These are phyloP conservation scores for Eutrigla gurnardus DNA, from an alignment of 2,797 vertebrate species.

Conservation along the genomic window DNA sequence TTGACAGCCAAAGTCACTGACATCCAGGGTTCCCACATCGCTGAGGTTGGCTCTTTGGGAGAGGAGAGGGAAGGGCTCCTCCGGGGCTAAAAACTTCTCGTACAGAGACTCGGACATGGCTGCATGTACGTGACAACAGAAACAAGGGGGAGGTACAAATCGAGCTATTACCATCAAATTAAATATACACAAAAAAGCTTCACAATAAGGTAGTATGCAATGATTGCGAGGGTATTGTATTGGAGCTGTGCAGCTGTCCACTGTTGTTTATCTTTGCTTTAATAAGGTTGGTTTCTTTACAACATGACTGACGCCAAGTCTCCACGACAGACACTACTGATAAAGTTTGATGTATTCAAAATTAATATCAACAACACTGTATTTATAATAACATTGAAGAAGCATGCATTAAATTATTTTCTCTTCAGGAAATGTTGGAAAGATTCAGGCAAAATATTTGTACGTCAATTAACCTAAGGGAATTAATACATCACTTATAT, in stretches of 20 bases:
- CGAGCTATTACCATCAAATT: not conserved
- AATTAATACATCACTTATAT: not conserved
- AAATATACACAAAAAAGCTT: not conserved
- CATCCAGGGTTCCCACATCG: constrained; percentile 93
- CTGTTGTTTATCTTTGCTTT: not conserved
- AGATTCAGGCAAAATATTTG: not conserved
- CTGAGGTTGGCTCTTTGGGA: constrained; percentile 91
- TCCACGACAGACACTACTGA: not conserved
- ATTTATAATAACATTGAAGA: not conserved
- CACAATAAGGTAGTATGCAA: no score
- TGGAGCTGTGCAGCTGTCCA: not conserved
- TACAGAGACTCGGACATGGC: constrained; percentile 90
- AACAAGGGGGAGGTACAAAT: not conserved
- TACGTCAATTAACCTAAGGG: not conserved
- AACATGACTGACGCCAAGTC: not conserved
- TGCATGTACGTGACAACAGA: constrained; percentile 31
- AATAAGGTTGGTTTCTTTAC: not conserved
- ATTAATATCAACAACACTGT: not conserved
- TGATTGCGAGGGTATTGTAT: not conserved
- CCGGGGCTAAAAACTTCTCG: constrained; percentile 95
- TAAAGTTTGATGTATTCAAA: not conserved
- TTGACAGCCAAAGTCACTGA: constrained; percentile 96
- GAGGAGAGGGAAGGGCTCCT: constrained; percentile 93
- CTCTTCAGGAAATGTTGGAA: not conserved
- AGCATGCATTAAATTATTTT: not conserved